Evolutionary conservation across 2,888 invertebrate species (phyloP), one percentile per base, ranked within the genome.

Genomic region (Pediacus dermestoides): DNA sequence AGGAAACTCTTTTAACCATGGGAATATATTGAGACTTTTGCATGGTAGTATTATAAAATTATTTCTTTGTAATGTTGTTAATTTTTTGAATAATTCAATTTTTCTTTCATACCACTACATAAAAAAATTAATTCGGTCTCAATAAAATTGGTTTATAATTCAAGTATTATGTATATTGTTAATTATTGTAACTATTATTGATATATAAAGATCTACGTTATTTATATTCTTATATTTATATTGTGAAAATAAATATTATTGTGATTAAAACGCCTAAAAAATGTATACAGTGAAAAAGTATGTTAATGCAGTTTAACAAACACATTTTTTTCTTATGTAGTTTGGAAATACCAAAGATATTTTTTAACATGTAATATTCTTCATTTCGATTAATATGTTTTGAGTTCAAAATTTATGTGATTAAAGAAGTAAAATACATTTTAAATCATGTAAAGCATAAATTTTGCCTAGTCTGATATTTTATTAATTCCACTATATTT

Each of bases 381-480:
- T 18, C n/a, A 18, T 18, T 18, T 18, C 21, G 6, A 18, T 18
- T 7, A 18, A 18, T 7, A 18, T 7, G n/a, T 7, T 18, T 6
- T 18, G n/a, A 18, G 21, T 18, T 18, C 21, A n/a, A 18, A 18
- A 18, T 18, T 18, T 18, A 18, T 18, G 21, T 18, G n/a, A 18
- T 18, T 18, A 18, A n/a, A 7, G 21, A 7, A n/a, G 21, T n/a
- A n/a, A 18, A 18, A 18, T 18, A 18, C n/a, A 7, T n/a, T n/a
- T n/a, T n/a, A n/a, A n/a, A n/a, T n/a, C n/a, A n/a, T n/a, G n/a
- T n/a, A n/a, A n/a, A n/a, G n/a, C n/a, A n/a, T n/a, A n/a, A n/a
- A n/a, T n/a, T n/a, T n/a, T n/a, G n/a, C 48, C 58, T 59, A 58
- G 57, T 58, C 58, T 59, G 57, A 57, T 59, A 57, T 59, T 59